Base-by-base conservation (phyloP, 2,113 vertebrate genomes). In the Diglossa brunneiventris region DNA sequence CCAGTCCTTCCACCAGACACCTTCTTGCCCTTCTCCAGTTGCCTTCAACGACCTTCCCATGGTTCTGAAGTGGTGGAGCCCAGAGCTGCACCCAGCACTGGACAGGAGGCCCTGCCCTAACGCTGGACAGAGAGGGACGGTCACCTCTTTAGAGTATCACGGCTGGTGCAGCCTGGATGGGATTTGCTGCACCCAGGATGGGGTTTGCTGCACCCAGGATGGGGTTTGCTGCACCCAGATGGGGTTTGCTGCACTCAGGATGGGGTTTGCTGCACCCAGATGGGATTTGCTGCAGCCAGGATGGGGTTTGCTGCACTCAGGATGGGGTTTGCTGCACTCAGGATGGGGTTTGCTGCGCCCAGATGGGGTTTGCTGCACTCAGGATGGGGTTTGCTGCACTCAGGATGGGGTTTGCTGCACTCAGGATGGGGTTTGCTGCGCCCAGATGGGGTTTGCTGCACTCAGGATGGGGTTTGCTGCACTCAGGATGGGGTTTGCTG, bases 111-210 rank as follows among this genome's bases (percentile, higher is more conserved):
- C 31, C 21, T 76, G 31, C 44, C 37, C 62, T 58, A 31, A 7
- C 0, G 1, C 31, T 31, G 62, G 27, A 17, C 33, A 17, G 1
- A 3, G 47, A 6, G 23, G 27, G 23, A 55, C 4, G 0, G 35
- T 31, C 24, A 6, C 14, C 27, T 62, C 64, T 41, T 30, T 11
- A 59, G n/a, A 35, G n/a, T 24, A 15, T 15, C 7, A 10, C 11
- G 15, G 21, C 4, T 49, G 15, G 1, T 46, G 28, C 41, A 6
- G 31, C 8, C 63, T 26, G n/a, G 64, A 28, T 19, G 26, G 59
- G 7, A 3, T 37, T 61, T 61, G 23, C 9, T 61, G n/a, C 22
- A 16, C 9, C 31, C 44, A 33, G 18, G 28, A 12, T 26, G 41
- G 37, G 30, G 27, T 62, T 23, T 37, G 15, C 7, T 49, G 27